Evolutionary conservation across 1,140 invertebrate genomes (phyloP), one percentile per base, ranked within the genome.

Genomic region (Oncopeltus fasciatus): DNA sequence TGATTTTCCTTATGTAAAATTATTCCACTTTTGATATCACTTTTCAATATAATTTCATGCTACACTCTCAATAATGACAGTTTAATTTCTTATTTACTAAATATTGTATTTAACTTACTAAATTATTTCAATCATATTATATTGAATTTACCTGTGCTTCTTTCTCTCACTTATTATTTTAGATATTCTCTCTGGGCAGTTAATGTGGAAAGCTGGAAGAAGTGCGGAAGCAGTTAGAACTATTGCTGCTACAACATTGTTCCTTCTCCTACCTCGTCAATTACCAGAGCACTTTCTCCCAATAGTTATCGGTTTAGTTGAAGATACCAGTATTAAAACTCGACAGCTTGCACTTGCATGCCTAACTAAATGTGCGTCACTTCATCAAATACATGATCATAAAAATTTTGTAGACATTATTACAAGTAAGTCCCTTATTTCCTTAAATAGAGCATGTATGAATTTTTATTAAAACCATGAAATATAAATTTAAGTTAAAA

Each of bases 201-300:
- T 92, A 60, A 76, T 84, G 14, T 95, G 92, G 91, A 77, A 78
- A 20, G 86, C 89, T n/a, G 91, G 92, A 0, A 78, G 83, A 27
- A 82, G 82, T 18, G 85, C 90, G 0, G 86, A 86, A 69, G 84
- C 87, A 3, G 81, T 92, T 63, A 77, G 91, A 57, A 88, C 87
- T 0, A 82, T 88, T 44, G 86, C 87, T 11, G 78, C 84, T 2
- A 82, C 84, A 8, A 90, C 87, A 66, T 70, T 92, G 1, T 29
- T 56, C 4, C 78, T 85, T 62, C 80, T 64, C 67, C 73, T 9
- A 71, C 69, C 0, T 68, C 72, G 57, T 44, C 70, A 79, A 33
- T 71, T 78, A 18, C 68, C 78, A 26, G 73, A 78, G 0, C 71
- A 75, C 61, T 69, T 81, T 43, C 70, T 77, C 2, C 80, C 81